These are phyloP conservation scores for Andrena dorsata DNA, from an alignment of 2,888 invertebrate species.

Conservation along the genomic window DNA sequence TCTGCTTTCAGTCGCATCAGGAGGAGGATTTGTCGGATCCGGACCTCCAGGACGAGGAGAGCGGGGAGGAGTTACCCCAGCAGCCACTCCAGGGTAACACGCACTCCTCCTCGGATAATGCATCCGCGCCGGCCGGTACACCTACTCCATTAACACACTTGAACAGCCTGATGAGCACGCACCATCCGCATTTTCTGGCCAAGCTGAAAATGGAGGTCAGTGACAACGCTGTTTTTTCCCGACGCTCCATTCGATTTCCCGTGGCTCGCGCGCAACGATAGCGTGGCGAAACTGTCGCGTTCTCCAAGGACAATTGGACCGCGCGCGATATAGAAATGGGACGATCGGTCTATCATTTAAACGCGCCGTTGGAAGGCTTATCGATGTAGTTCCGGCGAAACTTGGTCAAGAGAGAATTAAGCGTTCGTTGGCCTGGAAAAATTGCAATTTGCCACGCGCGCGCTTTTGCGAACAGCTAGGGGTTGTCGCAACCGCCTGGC, in stretches of 20 bases:
- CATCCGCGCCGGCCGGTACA: slow-evolving; percentile 69
- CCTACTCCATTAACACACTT: slow-evolving; percentile 85
- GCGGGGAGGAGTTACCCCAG: slow-evolving; percentile 84
- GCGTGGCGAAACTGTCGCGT: not conserved
- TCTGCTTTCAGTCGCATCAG: slow-evolving; percentile 86
- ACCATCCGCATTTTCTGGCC: slow-evolving; percentile 86
- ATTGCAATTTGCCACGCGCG: slow-evolving; percentile 22
- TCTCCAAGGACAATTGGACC: slow-evolving; percentile 6
- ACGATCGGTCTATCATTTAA: not conserved
- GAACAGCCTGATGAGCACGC: slow-evolving; percentile 87
- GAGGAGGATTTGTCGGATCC: slow-evolving; percentile 87
- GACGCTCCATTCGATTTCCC: not conserved
- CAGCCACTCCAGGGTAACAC: slow-evolving; percentile 80
- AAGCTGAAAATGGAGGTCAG: slow-evolving; percentile 83
- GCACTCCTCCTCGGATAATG: slow-evolving; percentile 77
- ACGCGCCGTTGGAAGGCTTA: slow-evolving; percentile 6
- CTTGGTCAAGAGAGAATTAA: slow-evolving; percentile 19
- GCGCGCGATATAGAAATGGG: slow-evolving; percentile 3
- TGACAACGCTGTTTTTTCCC: slow-evolving; percentile 11
- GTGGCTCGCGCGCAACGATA: not conserved
- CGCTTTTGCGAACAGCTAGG: slow-evolving; percentile 40
- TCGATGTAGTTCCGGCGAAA: slow-evolving; percentile 44
- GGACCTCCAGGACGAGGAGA: slow-evolving; percentile 86
- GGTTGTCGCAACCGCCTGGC: slow-evolving; percentile 22
- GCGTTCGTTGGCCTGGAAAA: slow-evolving; percentile 37